A percentile compares a stretch with the other conserved stretches of the same genome.
phyloP scores from a whole-genome alignment of 2,888 invertebrate genomes.

The Conops quadrifasciatus region DNA sequence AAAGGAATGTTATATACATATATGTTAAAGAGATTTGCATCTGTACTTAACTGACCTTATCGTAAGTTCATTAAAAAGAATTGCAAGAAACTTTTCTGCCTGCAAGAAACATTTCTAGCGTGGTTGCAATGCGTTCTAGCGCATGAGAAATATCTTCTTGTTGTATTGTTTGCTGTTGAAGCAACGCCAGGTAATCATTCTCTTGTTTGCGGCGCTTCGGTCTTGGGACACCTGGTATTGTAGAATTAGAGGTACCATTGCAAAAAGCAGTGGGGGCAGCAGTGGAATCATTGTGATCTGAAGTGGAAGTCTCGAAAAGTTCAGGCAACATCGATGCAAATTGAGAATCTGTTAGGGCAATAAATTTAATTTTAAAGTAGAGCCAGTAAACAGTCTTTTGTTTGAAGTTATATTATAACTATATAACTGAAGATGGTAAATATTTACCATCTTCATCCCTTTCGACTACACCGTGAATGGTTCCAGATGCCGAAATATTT shows the following conservation, averaged over 20 bases:
- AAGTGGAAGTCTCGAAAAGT: neutral
- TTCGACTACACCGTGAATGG: neutral
- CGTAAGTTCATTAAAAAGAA: too few relatives aligned
- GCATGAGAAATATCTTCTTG: neutral
- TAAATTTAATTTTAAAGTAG: too few relatives aligned
- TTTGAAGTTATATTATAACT: too few relatives aligned
- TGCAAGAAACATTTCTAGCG: neutral
- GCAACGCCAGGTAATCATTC: neutral
- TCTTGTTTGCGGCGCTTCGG: neutral
- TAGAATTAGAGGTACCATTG: neutral
- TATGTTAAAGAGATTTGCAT: too few relatives aligned
- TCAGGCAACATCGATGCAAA: neutral
- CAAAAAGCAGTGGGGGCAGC: neutral
- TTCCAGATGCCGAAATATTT: neutral
- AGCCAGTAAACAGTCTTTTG: neutral
- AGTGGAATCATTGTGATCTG: neutral
- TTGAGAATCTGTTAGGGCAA: neutral
- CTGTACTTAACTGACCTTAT: too few relatives aligned
- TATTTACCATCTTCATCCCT: neutral
- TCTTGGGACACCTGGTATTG: neutral
- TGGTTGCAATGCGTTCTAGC: too few relatives aligned
- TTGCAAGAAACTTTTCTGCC: too few relatives aligned
- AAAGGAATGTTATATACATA: too few relatives aligned
- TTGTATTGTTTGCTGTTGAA: neutral
- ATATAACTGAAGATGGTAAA: neutral